These are phyloP conservation scores for Hyperoplus immaculatus DNA, from an alignment of 2,797 vertebrate genomes.

Conservation along the genomic window DNA sequence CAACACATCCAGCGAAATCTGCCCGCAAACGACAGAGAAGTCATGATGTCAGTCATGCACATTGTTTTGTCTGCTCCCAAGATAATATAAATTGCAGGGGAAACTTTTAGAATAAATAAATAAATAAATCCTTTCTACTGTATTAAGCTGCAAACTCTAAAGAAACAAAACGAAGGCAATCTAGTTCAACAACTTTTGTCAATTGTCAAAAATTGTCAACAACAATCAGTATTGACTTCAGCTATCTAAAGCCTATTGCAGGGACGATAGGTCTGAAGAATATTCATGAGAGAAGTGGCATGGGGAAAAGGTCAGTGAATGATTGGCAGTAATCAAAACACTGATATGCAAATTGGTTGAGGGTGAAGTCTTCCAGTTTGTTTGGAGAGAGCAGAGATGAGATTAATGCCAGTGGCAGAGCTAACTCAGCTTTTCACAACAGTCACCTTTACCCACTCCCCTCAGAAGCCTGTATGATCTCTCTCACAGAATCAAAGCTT, in stretches of 20 bases:
- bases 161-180: neutral
- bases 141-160: neutral
- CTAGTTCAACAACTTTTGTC: constrained; percentile 2
- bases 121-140: no score
- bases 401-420: constrained; percentile 45
- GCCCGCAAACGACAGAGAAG: constrained; percentile 57
- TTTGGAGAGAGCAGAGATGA: constrained; percentile 34
- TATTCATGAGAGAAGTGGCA: constrained; percentile 51
- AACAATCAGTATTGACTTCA: constrained; percentile 13
- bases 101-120: neutral
- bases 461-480: neutral
- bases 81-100: neutral
- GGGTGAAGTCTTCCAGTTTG: constrained; percentile 31
- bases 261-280: constrained; percentile 45
- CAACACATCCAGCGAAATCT: constrained; percentile 98
- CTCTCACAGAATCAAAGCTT: neutral
- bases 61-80: neutral
- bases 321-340: constrained; percentile 48
- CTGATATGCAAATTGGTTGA: constrained; percentile 58
- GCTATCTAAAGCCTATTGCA: constrained; percentile 8
- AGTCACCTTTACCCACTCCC: constrained; percentile 27
- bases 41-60: neutral
- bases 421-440: constrained; percentile 18
- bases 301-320: constrained; percentile 63
- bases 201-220: constrained; percentile 14